These are phyloP conservation scores for Arctocebus calabarensis DNA, from an alignment of 2,797 vertebrate genomes.

Conservation along the genomic window DNA sequence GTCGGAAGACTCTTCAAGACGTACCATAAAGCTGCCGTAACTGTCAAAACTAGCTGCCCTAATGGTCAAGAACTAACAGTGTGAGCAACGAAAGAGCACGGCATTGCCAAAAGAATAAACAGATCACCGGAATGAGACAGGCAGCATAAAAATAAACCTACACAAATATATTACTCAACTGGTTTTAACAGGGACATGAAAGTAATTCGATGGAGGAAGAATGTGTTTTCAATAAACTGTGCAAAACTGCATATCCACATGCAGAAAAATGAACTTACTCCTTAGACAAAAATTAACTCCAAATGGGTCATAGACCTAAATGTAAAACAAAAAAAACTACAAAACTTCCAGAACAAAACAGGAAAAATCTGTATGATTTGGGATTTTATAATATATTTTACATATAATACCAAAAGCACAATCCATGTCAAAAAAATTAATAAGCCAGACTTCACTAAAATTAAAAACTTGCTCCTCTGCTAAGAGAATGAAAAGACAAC, in stretches of 20 bases:
- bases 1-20: neutral
- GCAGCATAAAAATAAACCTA: neutral
- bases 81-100: neutral
- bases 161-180: neutral
- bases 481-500: constrained; percentile 16
- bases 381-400: neutral
- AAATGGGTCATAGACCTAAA: neutral
- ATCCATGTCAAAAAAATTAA: neutral
- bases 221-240: neutral
- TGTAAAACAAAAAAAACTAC: constrained; percentile 2
- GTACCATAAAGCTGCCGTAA: neutral
- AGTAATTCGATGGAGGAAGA: neutral
- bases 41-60: neutral
- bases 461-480: neutral
- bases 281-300: constrained; percentile 16
- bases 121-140: neutral
- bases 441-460: neutral
- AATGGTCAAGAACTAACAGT: too few species aligned
- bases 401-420: neutral
- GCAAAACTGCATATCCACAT: neutral
- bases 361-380: neutral
- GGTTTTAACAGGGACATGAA: neutral
- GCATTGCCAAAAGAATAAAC: neutral
- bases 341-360: neutral
- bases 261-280: neutral